phyloP scores from a whole-genome alignment of 1,140 invertebrate species.

The Prorops nasuta region DNA sequence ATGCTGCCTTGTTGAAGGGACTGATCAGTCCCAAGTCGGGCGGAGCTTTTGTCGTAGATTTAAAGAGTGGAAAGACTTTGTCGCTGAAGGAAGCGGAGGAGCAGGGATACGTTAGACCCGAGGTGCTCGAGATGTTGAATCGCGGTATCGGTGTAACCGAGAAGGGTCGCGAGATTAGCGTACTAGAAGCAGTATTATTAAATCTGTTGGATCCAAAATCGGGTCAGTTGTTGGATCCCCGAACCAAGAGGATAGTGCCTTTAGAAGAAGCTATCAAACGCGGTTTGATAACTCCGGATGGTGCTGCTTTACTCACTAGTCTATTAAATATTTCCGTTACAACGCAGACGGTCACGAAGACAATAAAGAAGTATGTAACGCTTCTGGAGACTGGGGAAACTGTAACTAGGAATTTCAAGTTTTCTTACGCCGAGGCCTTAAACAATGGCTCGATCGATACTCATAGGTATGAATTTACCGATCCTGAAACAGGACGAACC shows the following conservation, averaged over 20 bases:
- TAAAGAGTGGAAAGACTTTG: slow-evolving; percentile 71
- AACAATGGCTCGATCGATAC: slow-evolving; percentile 79
- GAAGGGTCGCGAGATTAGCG: slow-evolving; percentile 71
- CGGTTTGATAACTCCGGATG: slow-evolving; percentile 81
- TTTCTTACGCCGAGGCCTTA: slow-evolving; percentile 77
- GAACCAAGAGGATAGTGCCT: slow-evolving; percentile 73
- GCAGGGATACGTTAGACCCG: slow-evolving; percentile 67
- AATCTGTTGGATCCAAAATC: slow-evolving; percentile 81
- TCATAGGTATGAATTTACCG: slow-evolving; percentile 72
- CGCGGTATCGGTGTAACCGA: slow-evolving; percentile 78
- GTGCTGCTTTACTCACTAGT: slow-evolving; percentile 79
- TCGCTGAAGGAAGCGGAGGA: slow-evolving; percentile 69
- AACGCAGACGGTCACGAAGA: slow-evolving; percentile 79
- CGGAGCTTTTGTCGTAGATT: slow-evolving; percentile 71
- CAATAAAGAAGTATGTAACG: slow-evolving; percentile 76
- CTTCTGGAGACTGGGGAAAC: slow-evolving; percentile 65
- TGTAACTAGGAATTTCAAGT: slow-evolving; percentile 61
- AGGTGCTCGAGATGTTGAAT: slow-evolving; percentile 82
- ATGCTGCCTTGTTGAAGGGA: slow-evolving; percentile 78
- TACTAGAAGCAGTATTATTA: slow-evolving; percentile 82
- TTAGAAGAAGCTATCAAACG: slow-evolving; percentile 83
- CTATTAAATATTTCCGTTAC: slow-evolving; percentile 82
- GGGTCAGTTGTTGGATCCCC: slow-evolving; percentile 80
- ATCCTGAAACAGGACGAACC: slow-evolving; percentile 72
- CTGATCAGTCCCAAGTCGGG: slow-evolving; percentile 72